Percentiles rank a stretch among this genome's conserved stretches.
Conservation (phyloP, 2,888 invertebrate species). For the Laspeyria flexula region DNA sequence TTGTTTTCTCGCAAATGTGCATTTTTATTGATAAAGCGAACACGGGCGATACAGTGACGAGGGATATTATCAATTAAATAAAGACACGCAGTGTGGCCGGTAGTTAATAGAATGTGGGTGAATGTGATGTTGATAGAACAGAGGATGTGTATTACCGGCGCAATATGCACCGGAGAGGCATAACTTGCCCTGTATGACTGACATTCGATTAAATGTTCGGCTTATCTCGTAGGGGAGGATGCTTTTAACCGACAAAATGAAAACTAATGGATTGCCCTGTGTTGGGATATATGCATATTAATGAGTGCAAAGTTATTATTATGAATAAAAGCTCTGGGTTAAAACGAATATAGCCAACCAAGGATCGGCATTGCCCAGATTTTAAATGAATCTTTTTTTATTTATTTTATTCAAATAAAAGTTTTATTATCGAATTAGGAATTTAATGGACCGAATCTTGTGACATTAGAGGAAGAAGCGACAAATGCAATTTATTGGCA, state of each 20-base stretch:
- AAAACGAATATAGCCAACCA: too few species aligned
- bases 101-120: slow-evolving; percentile 5
- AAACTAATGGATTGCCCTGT: not conserved
- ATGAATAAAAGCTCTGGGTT: not conserved
- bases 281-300: not conserved
- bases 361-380: too few species aligned
- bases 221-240: slow-evolving; percentile 10
- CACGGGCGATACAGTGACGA: not conserved
- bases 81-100: not conserved
- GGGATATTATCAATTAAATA: slow-evolving; percentile 14
- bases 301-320: not conserved
- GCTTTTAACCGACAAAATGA: not conserved
- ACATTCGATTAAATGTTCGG: slow-evolving; percentile 27
- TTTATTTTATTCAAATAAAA: too few species aligned
- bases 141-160: slow-evolving; percentile 6
- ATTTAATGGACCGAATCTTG: not conserved
- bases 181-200: slow-evolving; percentile 20
- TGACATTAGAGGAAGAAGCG: not conserved
- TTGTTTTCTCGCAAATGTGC: slow-evolving; percentile 6
- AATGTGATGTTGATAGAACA: too few species aligned
- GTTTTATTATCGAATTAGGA: not conserved
- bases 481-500: not conserved
- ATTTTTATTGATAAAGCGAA: not conserved
- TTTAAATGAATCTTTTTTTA: too few species aligned
- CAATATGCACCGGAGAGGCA: slow-evolving; percentile 28